A percentile compares a stretch with the other conserved stretches of the same genome.
Conservation (phyloP, 2,113 vertebrate species). For the Columba janthina region DNA sequence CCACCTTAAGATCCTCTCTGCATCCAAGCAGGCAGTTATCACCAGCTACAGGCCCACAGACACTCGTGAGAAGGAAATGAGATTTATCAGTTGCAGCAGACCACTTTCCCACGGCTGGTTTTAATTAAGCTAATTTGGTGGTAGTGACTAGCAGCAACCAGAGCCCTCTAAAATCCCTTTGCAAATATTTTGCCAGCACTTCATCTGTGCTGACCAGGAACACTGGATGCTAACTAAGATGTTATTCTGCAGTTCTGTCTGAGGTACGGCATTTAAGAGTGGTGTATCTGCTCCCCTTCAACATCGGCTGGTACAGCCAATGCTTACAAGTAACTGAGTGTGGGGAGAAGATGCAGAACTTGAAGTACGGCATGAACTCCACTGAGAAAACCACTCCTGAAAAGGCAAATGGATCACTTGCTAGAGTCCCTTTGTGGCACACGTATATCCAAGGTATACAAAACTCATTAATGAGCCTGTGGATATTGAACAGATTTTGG, state of each 20-base stretch:
- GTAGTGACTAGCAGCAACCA: constrained; percentile 7
- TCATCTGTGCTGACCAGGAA: constrained; percentile 15
- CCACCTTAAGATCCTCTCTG: constrained; percentile 2
- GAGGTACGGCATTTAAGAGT: neutral
- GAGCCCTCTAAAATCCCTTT: neutral
- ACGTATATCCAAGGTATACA: neutral
- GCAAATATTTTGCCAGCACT: neutral
- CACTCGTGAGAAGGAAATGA: constrained; percentile 22
- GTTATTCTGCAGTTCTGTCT: neutral
- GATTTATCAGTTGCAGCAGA: constrained; percentile 17
- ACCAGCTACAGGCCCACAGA: neutral
- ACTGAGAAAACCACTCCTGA: neutral
- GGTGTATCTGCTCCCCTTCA: neutral
- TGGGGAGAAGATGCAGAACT: neutral
- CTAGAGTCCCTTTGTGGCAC: neutral
- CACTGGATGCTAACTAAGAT: neutral
- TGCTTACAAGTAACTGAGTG: neutral
- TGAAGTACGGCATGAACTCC: neutral
- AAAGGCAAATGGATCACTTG: neutral
- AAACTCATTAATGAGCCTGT: neutral
- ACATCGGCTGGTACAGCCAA: neutral
- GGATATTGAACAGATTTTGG: neutral
- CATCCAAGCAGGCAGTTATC: constrained; percentile 5
- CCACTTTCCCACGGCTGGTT: constrained; percentile 28
- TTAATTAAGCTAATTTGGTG: constrained; percentile 31